Evolutionary conservation across 2,888 invertebrate species (phyloP).

Genomic region (Campoplex nolae): DNA sequence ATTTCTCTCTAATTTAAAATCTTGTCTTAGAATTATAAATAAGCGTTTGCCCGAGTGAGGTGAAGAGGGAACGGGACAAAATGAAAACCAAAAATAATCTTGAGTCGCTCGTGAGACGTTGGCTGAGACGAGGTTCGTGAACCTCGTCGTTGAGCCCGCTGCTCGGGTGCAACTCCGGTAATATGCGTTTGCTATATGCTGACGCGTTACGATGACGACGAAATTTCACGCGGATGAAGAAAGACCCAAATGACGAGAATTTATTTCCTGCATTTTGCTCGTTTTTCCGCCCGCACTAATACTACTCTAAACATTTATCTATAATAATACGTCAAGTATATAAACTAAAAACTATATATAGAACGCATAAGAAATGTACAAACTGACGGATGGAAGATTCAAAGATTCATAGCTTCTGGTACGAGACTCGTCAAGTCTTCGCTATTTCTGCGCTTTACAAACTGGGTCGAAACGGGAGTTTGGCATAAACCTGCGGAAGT

Average conservation of each 20-base stretch:
- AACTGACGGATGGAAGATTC: slow-evolving; percentile 23
- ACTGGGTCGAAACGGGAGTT: slow-evolving; percentile 65
- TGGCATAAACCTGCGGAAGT: slow-evolving; percentile 67
- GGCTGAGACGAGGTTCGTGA: slow-evolving; percentile 48
- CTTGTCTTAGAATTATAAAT: slow-evolving; percentile 25
- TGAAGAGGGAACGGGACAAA: not conserved
- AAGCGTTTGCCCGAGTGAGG: slow-evolving; percentile 14
- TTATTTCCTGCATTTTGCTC: slow-evolving; percentile 59
- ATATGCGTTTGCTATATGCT: slow-evolving; percentile 20
- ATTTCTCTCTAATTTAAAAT: not conserved
- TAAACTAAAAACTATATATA: slow-evolving; percentile 10
- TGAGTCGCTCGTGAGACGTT: slow-evolving; percentile 37
- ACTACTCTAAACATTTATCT: not conserved
- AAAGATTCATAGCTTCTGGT: slow-evolving; percentile 35
- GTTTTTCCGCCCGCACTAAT: slow-evolving; percentile 45
- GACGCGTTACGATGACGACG: slow-evolving; percentile 40
- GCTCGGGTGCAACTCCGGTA: slow-evolving; percentile 16
- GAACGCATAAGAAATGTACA: not conserved
- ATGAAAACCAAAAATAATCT: slow-evolving; percentile 60
- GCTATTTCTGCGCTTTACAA: slow-evolving; percentile 68
- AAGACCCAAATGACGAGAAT: slow-evolving; percentile 55
- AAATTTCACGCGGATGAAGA: slow-evolving; percentile 20
- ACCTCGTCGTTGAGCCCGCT: slow-evolving; percentile 18
- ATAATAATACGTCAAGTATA: not conserved
- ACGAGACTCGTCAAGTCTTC: slow-evolving; percentile 37